Conservation (phyloP, 2,888 invertebrate genomes). For the Gandaritis pyraliata region DNA sequence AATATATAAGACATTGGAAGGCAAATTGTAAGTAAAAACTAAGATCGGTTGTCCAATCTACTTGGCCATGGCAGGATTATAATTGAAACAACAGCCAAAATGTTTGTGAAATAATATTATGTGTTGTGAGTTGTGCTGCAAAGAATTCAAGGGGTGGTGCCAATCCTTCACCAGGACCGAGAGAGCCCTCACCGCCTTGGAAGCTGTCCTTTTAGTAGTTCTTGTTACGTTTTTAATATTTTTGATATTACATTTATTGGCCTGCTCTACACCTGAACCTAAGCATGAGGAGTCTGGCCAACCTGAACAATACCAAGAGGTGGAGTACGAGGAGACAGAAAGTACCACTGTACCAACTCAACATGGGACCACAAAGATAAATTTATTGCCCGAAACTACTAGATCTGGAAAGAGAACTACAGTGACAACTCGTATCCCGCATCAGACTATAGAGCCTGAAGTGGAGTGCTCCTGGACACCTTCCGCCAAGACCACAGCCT, state of each 20-base stretch:
- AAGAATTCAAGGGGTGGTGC: constrained; percentile 68
- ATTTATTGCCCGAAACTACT: not conserved
- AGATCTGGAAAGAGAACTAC: not conserved
- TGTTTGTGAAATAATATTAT: constrained; percentile 52
- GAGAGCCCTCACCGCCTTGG: constrained; percentile 53
- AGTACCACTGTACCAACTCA: not conserved
- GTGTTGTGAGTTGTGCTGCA: constrained; percentile 61
- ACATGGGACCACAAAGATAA: constrained; percentile 4
- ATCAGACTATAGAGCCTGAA: constrained; percentile 17
- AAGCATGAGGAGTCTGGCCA: not conserved
- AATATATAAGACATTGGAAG: not conserved
- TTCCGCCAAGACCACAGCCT: constrained; percentile 57
- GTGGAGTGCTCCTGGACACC: constrained; percentile 67
- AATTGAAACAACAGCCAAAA: constrained; percentile 31
- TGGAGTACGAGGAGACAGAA: not conserved
- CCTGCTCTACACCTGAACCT: constrained; percentile 45
- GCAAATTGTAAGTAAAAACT: not conserved
- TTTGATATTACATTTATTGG: constrained; percentile 62
- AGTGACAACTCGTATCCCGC: not conserved
- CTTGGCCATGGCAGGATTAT: constrained; percentile 49
- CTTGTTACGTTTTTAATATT: constrained; percentile 61
- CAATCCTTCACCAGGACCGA: constrained; percentile 70
- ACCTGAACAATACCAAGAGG: not conserved
- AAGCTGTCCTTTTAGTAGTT: constrained; percentile 56
- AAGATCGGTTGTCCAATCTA: constrained; percentile 42